A percentile compares a stretch with the other conserved stretches of the same genome.
These are phyloP conservation scores for Gallinago paraguaiae DNA, from an alignment of 2,113 vertebrate genomes.

Conservation along the genomic window DNA sequence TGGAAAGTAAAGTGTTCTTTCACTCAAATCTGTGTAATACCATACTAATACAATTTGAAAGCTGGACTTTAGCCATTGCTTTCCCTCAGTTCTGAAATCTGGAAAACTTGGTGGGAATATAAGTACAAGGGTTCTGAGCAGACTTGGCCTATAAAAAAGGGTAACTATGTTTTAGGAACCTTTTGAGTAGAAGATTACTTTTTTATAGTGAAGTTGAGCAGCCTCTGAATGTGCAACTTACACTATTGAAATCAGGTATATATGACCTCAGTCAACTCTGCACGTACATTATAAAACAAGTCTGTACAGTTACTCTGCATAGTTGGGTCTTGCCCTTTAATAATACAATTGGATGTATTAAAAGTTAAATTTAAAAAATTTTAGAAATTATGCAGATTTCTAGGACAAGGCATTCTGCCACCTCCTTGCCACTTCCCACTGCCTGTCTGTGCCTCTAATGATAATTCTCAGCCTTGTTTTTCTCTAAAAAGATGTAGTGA, in stretches of 20 bases:
- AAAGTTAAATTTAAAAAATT: conserved; percentile 40
- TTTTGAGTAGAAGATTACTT: neutral
- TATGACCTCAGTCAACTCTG: neutral
- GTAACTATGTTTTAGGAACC: neutral
- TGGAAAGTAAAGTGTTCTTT: neutral
- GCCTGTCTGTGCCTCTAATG: conserved; percentile 48
- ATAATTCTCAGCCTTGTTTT: conserved; percentile 34
- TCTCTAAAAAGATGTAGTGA: neutral
- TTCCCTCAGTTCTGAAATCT: neutral
- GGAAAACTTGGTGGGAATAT: neutral
- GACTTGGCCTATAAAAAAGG: neutral
- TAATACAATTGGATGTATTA: conserved; percentile 8
- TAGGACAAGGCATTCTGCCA: conserved; percentile 54
- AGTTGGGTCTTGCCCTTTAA: conserved; percentile 21
- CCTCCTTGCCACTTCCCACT: conserved; percentile 46
- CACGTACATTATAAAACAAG: neutral
- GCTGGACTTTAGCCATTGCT: neutral
- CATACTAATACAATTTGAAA: neutral
- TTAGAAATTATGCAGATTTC: conserved; percentile 14
- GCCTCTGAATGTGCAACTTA: neutral
- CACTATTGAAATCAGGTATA: neutral
- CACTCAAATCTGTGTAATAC: neutral
- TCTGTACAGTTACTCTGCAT: neutral
- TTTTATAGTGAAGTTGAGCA: neutral
- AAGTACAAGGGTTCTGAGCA: neutral